phyloP scores from a whole-genome alignment of 2,888 invertebrate genomes.

The Neuroscelio doddi region DNA sequence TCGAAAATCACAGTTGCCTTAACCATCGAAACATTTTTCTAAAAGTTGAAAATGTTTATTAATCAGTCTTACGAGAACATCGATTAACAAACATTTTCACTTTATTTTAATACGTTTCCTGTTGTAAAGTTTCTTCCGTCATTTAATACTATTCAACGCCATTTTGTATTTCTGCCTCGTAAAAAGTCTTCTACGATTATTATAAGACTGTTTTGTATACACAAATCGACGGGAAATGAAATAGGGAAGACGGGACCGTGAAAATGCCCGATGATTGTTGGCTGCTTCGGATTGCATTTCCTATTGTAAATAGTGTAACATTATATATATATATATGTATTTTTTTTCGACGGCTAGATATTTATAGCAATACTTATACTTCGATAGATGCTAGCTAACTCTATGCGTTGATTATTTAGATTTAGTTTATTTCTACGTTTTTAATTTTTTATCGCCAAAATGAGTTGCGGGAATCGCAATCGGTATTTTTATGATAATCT shows the following conservation, averaged over 20 bases:
- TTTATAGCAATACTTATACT: constrained; percentile 3
- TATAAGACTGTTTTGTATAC: constrained; percentile 30
- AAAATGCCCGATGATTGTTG: constrained; percentile 45
- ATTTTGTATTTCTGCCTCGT: no score
- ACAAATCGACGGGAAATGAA: constrained; percentile 6
- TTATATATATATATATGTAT: no score
- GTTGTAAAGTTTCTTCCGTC: no score
- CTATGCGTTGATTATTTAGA: constrained; percentile 50
- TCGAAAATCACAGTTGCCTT: not conserved
- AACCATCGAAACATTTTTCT: constrained; percentile 7
- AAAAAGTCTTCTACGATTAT: constrained; percentile 2
- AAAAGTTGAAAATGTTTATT: constrained; percentile 17
- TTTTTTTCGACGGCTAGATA: constrained; percentile 14
- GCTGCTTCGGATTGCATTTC: constrained; percentile 58
- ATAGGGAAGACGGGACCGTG: no score
- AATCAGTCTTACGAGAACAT: no score
- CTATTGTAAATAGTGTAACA: constrained; percentile 69
- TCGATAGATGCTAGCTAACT: constrained; percentile 48
- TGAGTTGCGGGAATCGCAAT: constrained; percentile 9
- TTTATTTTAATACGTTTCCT: no score
- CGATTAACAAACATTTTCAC: not conserved
- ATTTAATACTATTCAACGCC: no score
- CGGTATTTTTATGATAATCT: no score
- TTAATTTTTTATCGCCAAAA: constrained; percentile 33
- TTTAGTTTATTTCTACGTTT: constrained; percentile 51